phyloP scores from a whole-genome alignment of 2,113 vertebrate species.

The Fulica atra region DNA sequence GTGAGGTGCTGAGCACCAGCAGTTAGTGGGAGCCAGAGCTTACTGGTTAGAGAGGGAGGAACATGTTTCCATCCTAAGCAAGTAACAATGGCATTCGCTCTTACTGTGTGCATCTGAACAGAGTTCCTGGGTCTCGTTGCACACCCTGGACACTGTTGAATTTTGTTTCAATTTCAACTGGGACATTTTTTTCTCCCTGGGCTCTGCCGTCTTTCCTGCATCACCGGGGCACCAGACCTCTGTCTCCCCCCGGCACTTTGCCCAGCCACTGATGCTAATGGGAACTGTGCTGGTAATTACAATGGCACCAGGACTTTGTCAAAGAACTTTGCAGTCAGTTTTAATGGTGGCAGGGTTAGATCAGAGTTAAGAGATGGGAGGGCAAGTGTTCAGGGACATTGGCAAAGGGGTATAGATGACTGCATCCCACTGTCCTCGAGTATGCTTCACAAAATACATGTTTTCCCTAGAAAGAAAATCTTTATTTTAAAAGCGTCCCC shows the following conservation, averaged over 20 bases:
- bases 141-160: background rate
- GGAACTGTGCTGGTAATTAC: background rate
- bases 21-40: background rate
- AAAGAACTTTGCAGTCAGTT: background rate
- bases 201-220: accelerated
- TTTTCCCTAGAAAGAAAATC: background rate
- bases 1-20: background rate
- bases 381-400: background rate
- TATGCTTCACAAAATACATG: background rate
- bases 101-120: background rate
- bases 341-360: background rate
- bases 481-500: background rate
- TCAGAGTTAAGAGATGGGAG: background rate
- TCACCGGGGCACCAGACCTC: background rate
- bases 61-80: background rate
- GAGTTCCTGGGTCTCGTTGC: accelerated
- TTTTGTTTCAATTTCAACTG: background rate
- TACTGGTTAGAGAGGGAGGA: background rate
- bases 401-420: background rate
- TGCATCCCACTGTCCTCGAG: background rate
- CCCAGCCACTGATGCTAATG: accelerated
- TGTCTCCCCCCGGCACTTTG: accelerated
- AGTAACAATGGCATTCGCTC: background rate
- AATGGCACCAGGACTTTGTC: accelerated
- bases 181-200: background rate